These are phyloP conservation scores for Hoplostethus atlanticus DNA, from an alignment of 2,797 vertebrate genomes.

Conservation along the genomic window DNA sequence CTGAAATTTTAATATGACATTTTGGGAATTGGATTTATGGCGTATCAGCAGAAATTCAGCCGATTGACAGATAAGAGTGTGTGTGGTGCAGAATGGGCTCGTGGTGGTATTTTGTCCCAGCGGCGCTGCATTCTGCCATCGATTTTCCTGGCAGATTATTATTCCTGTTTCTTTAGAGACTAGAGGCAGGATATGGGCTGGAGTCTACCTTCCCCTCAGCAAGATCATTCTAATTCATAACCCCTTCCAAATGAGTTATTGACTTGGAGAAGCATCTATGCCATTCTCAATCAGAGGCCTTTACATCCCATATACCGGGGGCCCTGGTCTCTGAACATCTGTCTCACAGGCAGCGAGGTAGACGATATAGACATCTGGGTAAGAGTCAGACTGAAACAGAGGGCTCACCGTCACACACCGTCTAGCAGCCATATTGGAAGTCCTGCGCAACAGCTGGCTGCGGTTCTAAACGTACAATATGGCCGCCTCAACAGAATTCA, in stretches of 20 bases:
- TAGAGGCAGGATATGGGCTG: constrained; percentile 59
- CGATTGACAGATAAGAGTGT: constrained; percentile 61
- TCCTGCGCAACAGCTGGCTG: background rate
- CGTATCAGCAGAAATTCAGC: constrained; percentile 72
- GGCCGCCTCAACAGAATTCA: background rate
- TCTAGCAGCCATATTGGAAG: constrained; percentile 2
- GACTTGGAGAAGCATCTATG: constrained; percentile 69
- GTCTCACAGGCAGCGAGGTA: constrained; percentile 27
- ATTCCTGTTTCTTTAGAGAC: constrained; percentile 74
- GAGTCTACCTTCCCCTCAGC: constrained; percentile 78
- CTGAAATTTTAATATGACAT: constrained; percentile 74
- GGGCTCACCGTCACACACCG: constrained; percentile 9
- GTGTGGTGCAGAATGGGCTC: constrained; percentile 29
- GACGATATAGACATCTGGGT: constrained; percentile 36
- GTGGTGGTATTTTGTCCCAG: constrained; percentile 54
- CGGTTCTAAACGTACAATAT: too few species aligned
- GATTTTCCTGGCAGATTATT: constrained; percentile 82
- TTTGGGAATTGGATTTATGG: constrained; percentile 77
- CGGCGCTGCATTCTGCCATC: constrained; percentile 63
- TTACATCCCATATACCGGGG: constrained; percentile 48
- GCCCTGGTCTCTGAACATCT: constrained; percentile 40
- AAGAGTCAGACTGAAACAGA: constrained; percentile 8
- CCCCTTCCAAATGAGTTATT: constrained; percentile 83
- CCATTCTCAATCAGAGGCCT: constrained; percentile 64
- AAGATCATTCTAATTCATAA: constrained; percentile 85